Conservation (phyloP, 2,113 vertebrate genomes). For the Falcunculus frontatus region DNA sequence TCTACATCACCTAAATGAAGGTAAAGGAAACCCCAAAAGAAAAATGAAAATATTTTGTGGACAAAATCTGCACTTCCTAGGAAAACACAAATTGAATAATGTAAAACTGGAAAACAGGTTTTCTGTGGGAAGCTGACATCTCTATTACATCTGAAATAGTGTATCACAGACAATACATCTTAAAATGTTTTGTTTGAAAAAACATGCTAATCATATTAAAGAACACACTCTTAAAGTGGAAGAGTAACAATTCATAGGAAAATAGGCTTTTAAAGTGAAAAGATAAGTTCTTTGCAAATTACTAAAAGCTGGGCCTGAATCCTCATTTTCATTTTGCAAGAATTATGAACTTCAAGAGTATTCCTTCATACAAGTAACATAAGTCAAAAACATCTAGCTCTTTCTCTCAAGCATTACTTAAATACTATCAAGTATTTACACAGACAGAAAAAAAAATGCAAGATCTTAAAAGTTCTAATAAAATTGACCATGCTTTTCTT, state of each 20-base stretch:
- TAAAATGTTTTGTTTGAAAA: not conserved
- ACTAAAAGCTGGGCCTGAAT: not conserved
- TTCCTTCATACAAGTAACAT: not conserved
- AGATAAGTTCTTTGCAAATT: not conserved
- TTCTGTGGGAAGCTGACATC: not conserved
- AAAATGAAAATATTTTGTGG: not conserved
- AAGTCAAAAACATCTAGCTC: not conserved
- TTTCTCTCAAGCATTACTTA: not conserved
- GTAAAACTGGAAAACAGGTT: not conserved
- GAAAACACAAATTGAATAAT: not conserved
- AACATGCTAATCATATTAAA: not conserved
- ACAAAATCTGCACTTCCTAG: not conserved
- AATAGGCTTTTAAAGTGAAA: not conserved
- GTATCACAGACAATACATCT: not conserved
- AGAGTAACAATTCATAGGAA: not conserved
- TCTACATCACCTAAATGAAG: not conserved
- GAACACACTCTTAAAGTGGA: not conserved
- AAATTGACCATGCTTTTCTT: not conserved
- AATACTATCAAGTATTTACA: not conserved
- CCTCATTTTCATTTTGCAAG: not conserved
- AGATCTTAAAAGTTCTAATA: not conserved
- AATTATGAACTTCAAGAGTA: not conserved
- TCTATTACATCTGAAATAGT: not conserved
- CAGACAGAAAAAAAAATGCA: not conserved
- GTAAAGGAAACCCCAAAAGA: not conserved